A percentile compares a stretch with the other conserved stretches of the same genome.
Conservation (phyloP, 2,113 vertebrate species). For the Marmota monax region DNA sequence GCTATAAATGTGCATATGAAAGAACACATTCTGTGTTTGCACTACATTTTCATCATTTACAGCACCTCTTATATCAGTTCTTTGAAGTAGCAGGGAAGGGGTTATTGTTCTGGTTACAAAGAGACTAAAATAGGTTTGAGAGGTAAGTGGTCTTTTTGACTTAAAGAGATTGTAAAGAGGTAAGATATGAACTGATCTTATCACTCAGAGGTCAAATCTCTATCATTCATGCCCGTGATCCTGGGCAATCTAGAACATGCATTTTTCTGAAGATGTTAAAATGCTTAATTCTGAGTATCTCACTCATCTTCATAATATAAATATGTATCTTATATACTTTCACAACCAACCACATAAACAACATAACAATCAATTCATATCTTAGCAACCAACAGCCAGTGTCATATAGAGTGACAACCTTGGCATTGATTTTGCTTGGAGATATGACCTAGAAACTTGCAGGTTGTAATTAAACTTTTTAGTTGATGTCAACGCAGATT, state of each 20-base stretch:
- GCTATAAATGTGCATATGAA: background rate
- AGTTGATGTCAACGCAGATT: background rate
- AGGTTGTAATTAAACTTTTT: background rate
- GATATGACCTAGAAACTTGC: background rate
- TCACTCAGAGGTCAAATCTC: background rate
- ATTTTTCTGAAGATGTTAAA: background rate
- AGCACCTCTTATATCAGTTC: background rate
- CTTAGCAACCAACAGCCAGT: background rate
- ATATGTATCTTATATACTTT: background rate
- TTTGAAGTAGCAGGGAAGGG: background rate
- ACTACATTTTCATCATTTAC: background rate
- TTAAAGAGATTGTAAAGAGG: background rate
- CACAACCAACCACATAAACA: conserved; percentile 8
- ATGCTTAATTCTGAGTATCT: background rate
- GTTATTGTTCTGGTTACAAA: background rate
- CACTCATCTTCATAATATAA: background rate
- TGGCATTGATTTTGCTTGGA: background rate
- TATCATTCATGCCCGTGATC: background rate
- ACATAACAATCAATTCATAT: background rate
- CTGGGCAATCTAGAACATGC: background rate
- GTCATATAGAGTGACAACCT: background rate
- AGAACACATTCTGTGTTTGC: background rate
- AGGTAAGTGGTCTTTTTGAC: background rate
- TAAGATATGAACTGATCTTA: conserved; percentile 12
- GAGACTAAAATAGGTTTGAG: background rate